Percentiles rank a stretch among this genome's conserved stretches.
phyloP scores from a whole-genome alignment of 2,888 invertebrate species.

The Lydus trimaculatus region DNA sequence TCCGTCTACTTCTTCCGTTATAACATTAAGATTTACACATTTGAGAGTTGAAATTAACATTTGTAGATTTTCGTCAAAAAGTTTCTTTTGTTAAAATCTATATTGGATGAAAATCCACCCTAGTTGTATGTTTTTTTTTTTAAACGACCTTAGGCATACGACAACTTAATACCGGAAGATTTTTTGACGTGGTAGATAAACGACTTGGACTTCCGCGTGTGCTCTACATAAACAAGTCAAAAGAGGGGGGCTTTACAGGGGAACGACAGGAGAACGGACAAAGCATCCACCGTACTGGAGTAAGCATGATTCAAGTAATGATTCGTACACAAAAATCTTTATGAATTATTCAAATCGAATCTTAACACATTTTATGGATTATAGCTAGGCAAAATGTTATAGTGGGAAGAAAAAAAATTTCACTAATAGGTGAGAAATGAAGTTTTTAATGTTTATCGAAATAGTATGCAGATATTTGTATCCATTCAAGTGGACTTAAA shows the following conservation, averaged over 20 bases:
- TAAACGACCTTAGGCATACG: constrained; percentile 12
- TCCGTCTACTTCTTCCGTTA: background rate
- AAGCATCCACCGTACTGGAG: constrained; percentile 58
- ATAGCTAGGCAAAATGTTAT: background rate
- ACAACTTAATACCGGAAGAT: constrained; percentile 17
- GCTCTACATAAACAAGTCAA: constrained; percentile 35
- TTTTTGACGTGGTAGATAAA: constrained; percentile 28
- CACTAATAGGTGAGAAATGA: background rate
- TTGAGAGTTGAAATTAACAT: no score
- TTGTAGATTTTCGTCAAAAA: no score
- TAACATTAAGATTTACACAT: no score
- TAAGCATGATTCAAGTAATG: constrained; percentile 60
- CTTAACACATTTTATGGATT: background rate
- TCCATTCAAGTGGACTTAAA: constrained; percentile 41
- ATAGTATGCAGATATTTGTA: constrained; percentile 38
- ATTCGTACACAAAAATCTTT: constrained; percentile 56
- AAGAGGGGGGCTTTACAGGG: constrained; percentile 18
- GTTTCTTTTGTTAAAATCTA: no score
- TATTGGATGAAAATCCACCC: background rate
- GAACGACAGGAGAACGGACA: constrained; percentile 45
- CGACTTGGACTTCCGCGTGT: constrained; percentile 38
- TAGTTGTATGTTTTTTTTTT: background rate
- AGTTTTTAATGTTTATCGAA: constrained; percentile 23
- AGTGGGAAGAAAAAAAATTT: background rate
- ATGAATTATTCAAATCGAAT: constrained; percentile 56